Conservation (phyloP, 1,140 invertebrate genomes). For the Reticulitermes speratus region DNA sequence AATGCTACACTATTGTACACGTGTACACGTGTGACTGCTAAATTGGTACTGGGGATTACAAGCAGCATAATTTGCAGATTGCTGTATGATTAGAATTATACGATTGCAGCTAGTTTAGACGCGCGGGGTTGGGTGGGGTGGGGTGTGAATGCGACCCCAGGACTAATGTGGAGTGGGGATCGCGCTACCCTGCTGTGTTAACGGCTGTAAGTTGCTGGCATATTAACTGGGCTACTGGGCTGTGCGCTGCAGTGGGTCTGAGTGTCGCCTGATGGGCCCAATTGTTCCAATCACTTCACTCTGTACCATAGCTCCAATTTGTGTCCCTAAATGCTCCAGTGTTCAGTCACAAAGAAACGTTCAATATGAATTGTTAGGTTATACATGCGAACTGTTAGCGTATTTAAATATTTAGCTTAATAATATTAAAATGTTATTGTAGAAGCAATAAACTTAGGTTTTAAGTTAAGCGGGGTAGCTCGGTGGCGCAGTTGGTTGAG, state of each 20-base stretch:
- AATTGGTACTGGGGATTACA: not conserved
- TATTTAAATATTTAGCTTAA: too few species aligned
- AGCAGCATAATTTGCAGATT: not conserved
- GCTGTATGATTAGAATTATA: not conserved
- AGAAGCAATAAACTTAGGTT: too few species aligned
- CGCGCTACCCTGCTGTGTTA: not conserved
- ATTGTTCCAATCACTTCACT: not conserved
- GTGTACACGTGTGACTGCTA: not conserved
- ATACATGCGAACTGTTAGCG: too few species aligned
- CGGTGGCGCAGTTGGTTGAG: too few species aligned
- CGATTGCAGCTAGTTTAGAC: not conserved
- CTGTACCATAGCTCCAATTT: not conserved
- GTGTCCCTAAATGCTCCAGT: too few species aligned
- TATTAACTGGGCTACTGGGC: not conserved
- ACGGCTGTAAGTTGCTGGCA: not conserved
- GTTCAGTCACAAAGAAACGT: too few species aligned
- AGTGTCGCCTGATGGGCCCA: not conserved
- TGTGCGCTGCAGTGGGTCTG: not conserved
- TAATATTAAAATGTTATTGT: too few species aligned
- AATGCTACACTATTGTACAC: not conserved
- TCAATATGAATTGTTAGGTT: too few species aligned
- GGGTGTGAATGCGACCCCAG: not conserved
- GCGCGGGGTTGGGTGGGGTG: too few species aligned
- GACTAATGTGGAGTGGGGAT: not conserved
- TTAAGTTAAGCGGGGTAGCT: too few species aligned